Evolutionary conservation across 2,797 vertebrate species (phyloP).

Genomic region (Mormyrus proboscirostris): DNA sequence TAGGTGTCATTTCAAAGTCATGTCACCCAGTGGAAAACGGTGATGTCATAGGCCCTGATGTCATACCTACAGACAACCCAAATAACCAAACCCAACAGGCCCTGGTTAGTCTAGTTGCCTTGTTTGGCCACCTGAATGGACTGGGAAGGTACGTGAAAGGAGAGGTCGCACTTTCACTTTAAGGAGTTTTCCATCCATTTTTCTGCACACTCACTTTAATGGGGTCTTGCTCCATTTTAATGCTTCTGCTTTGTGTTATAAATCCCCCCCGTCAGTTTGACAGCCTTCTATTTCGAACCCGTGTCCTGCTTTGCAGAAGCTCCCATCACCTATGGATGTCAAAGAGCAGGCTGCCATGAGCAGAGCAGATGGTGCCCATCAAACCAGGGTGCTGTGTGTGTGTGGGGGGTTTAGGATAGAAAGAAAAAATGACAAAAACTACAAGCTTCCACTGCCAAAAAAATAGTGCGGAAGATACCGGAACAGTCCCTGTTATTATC

Average conservation of each 20-base stretch:
- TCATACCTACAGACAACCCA: not conserved
- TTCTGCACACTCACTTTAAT: not conserved
- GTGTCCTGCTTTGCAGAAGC: not conserved
- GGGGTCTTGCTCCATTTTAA: not conserved
- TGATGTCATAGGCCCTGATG: not conserved
- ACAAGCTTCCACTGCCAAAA: not conserved
- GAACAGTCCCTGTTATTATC: not conserved
- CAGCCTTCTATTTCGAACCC: not conserved
- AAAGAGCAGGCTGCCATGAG: not conserved
- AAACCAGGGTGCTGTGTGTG: not conserved
- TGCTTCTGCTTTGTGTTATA: not conserved
- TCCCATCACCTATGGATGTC: not conserved
- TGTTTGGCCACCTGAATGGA: not conserved
- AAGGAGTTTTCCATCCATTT: not conserved
- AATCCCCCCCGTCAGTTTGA: not conserved
- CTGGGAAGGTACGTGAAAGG: not conserved
- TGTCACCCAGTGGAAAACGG: not conserved
- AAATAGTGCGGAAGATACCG: not conserved
- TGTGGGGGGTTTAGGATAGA: not conserved
- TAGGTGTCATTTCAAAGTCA: not conserved
- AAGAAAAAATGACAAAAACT: not conserved
- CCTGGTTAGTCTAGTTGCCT: not conserved
- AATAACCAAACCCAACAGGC: not conserved
- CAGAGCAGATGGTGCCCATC: not conserved
- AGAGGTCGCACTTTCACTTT: not conserved